Base-by-base conservation (phyloP, 2,888 invertebrate genomes). In the Drosophila cognata region DNA sequence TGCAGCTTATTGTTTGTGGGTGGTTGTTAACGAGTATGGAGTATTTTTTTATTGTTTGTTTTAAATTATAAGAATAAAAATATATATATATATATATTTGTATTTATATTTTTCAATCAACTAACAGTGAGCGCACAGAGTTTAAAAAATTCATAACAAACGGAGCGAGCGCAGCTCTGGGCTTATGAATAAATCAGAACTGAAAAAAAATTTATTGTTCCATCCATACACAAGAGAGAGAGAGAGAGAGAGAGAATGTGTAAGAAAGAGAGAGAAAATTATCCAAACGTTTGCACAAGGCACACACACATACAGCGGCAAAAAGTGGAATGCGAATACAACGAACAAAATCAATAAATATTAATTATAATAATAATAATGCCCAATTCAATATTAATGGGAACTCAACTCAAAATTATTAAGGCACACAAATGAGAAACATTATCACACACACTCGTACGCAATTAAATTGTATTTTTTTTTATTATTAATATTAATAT, bases 301-400 rank as follows among this genome's bases (percentile, higher is more conserved):
- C 72, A 77, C 74, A 72, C 79, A 76, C 67, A 73, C 77, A 79
- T 74, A 56, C 79, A 66, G 74, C 76, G 71, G 58, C 77, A 86
- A 65, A 80, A 74, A 60, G 75, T 79, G 68, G 60, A 41, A 66
- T 56, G 74, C 77, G 74, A 70, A 78, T 81, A 79, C 81, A 85
- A 83, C 74, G 71, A 81, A 81, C 77, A 77, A 82, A 85, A 88
- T 85, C 82, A 77, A 85, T 85, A 79, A 71, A 68, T 64, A 70
- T 56, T 64, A 85, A 74, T 84, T 74, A 75, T 79, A 79, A 79
- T 69, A 74, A 81, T 86, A 86, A 81, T 83, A 38, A 38, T 81
- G 77, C 87, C 60, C 85, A 80, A 89, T 87, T 82, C 85, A 87
- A 87, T 89, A 80, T 82, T 89, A 76, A 85, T 85, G 82, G 64